Evolutionary conservation across 2,797 vertebrate genomes (phyloP).

Genomic region (Buceros bicornis): DNA sequence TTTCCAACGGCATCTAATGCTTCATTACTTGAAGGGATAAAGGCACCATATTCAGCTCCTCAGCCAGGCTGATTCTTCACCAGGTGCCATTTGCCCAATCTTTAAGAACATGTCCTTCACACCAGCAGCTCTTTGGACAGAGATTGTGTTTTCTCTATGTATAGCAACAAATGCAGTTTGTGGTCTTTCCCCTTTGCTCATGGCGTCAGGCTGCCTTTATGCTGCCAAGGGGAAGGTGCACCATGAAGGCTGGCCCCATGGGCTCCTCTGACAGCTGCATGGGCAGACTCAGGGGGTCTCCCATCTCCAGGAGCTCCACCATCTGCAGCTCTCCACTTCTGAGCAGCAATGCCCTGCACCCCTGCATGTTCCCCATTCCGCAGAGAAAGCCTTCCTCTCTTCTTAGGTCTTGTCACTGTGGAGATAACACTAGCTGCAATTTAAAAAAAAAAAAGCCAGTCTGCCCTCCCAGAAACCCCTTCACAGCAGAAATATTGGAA

Average conservation of each 20-base stretch:
- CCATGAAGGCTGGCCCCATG: neutral
- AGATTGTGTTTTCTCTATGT: neutral
- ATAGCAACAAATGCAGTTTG: neutral
- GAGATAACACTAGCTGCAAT: neutral
- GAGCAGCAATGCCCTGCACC: neutral
- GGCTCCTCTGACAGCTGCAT: neutral
- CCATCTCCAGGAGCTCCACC: neutral
- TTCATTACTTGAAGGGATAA: neutral
- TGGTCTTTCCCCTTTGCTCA: neutral
- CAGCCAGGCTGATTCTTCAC: neutral
- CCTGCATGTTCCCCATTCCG: neutral
- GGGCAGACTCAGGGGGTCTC: neutral
- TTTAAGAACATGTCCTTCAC: neutral
- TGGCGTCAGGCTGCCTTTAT: neutral
- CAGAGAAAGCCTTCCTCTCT: neutral
- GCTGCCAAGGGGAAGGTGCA: neutral
- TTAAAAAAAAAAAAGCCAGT: neutral
- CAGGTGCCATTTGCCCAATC: neutral
- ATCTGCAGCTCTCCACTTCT: neutral
- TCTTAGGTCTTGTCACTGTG: neutral
- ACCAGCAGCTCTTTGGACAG: neutral
- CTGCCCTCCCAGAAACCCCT: neutral
- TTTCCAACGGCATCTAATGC: neutral
- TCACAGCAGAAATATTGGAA: neutral
- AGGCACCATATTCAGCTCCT: neutral